Conservation (phyloP, 2,113 vertebrate genomes). For the Austrofundulus limnaeus region DNA sequence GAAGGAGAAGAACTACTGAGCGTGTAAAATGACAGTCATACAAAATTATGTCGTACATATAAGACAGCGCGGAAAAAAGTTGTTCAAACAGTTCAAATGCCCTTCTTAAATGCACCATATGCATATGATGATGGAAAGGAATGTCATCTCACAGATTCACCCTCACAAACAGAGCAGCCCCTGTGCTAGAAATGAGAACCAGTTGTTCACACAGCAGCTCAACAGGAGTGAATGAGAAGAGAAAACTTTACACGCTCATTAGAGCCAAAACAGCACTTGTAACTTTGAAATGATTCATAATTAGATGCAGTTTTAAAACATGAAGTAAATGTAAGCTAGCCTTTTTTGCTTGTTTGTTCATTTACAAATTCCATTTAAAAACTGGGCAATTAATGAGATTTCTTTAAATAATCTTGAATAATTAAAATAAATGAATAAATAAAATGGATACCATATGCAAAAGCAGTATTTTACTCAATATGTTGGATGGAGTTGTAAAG, state of each 20-base stretch:
- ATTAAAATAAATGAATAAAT: too few species aligned
- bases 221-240: slow-evolving; percentile 40
- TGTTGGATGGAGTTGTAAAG: slow-evolving; percentile 8
- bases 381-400: not conserved
- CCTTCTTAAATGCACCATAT: slow-evolving; percentile 45
- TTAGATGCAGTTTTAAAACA: not conserved
- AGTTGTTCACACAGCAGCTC: slow-evolving; percentile 56
- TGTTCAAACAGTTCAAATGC: slow-evolving; percentile 30
- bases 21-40: slow-evolving; percentile 76
- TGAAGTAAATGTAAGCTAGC: slow-evolving; percentile 1
- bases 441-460: too few species aligned
- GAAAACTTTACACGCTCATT: not conserved
- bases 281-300: slow-evolving; percentile 8
- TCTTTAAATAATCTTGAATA: too few species aligned
- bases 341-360: too few species aligned
- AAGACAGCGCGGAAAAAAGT: slow-evolving; percentile 13
- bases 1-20: slow-evolving; percentile 24
- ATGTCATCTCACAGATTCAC: slow-evolving; percentile 63
- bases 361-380: too few species aligned
- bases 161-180: slow-evolving; percentile 45
- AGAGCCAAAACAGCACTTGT: slow-evolving; percentile 6
- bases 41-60: slow-evolving; percentile 74
- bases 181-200: slow-evolving; percentile 66
- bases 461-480: slow-evolving; percentile 12
- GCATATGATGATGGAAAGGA: slow-evolving; percentile 55